Percentiles rank a stretch among this genome's conserved stretches.
These are phyloP conservation scores for Meiosimyza platycephala DNA, from an alignment of 2,888 invertebrate genomes.

Conservation along the genomic window DNA sequence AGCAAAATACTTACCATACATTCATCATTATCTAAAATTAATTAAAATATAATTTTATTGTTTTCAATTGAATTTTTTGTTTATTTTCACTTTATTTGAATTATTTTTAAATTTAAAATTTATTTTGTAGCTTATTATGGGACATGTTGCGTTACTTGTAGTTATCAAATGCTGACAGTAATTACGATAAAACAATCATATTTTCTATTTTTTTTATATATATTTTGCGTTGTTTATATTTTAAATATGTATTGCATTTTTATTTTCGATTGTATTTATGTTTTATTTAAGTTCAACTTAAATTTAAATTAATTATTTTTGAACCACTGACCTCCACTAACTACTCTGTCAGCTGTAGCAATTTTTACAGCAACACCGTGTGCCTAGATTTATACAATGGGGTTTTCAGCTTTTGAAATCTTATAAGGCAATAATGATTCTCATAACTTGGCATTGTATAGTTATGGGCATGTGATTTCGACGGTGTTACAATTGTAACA, in stretches of 20 bases:
- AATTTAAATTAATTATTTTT: not conserved
- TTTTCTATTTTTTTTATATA: slow-evolving; percentile 24
- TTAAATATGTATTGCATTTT: slow-evolving; percentile 58
- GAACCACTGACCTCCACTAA: not conserved
- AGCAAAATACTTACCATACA: not conserved
- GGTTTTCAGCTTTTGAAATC: no score
- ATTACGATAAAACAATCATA: slow-evolving; percentile 6
- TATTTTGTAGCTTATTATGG: slow-evolving; percentile 48
- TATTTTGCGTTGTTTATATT: slow-evolving; percentile 51
- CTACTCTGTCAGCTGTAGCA: no score
- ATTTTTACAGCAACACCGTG: no score
- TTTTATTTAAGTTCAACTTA: slow-evolving; percentile 40
- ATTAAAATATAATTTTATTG: slow-evolving; percentile 29
- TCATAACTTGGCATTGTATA: no score
- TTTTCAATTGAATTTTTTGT: slow-evolving; percentile 41
- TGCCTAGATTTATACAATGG: no score
- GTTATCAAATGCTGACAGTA: slow-evolving; percentile 39
- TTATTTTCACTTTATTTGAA: slow-evolving; percentile 40
- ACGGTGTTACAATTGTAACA: no score
- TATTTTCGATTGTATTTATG: slow-evolving; percentile 37
- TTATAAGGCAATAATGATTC: not conserved
- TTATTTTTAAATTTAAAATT: slow-evolving; percentile 25
- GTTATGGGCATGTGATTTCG: no score
- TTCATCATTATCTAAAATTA: not conserved
- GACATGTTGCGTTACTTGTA: slow-evolving; percentile 52